A percentile compares a stretch with the other conserved stretches of the same genome.
Conservation (phyloP, 2,797 vertebrate genomes). For the Rhynchotus rufescens region DNA sequence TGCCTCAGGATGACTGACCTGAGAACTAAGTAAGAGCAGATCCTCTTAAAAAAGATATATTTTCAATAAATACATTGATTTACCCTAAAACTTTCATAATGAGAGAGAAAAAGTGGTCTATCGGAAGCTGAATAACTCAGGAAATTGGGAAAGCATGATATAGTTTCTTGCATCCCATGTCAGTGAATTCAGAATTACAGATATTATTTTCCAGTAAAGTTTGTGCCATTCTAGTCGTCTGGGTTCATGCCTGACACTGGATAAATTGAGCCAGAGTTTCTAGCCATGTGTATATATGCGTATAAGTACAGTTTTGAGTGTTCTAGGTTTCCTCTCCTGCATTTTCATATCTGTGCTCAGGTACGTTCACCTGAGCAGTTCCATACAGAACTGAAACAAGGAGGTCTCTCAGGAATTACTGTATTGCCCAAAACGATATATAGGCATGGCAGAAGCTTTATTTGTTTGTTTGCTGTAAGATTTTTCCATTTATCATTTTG, state of each 20-base stretch:
- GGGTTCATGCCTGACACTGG: not conserved
- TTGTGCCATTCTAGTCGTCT: not conserved
- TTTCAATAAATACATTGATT: not conserved
- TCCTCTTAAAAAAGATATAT: not conserved
- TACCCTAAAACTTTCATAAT: not conserved
- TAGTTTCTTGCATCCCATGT: accelerated
- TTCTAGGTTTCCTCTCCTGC: not conserved
- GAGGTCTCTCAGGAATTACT: not conserved
- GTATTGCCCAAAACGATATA: not conserved
- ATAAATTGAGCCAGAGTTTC: not conserved
- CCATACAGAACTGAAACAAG: not conserved
- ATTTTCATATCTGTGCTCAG: not conserved
- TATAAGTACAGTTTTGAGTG: not conserved
- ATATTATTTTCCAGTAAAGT: not conserved
- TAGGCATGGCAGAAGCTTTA: not conserved
- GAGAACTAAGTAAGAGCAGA: not conserved
- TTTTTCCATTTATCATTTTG: not conserved
- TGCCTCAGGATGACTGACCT: not conserved
- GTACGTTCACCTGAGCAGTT: not conserved
- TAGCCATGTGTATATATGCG: not conserved
- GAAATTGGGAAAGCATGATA: not conserved
- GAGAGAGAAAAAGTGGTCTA: not conserved
- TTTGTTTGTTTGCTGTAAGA: not conserved
- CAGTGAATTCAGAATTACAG: not conserved
- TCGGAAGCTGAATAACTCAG: not conserved